Conservation (phyloP, 2,888 invertebrate genomes). For the Desoria tigrina region DNA sequence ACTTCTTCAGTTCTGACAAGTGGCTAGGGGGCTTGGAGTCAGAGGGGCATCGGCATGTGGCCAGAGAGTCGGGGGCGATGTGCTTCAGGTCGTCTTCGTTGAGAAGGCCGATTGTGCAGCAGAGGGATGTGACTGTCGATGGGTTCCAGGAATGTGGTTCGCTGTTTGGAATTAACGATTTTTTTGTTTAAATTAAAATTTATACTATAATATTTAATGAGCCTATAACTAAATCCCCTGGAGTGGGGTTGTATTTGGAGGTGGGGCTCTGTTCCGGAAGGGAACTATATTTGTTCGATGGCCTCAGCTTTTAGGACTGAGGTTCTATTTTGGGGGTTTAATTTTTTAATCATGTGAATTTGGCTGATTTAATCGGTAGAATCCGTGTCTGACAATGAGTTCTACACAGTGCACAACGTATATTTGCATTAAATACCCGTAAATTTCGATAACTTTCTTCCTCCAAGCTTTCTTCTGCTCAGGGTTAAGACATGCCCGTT, state of each 20-base stretch:
- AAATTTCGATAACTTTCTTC: conserved; percentile 39
- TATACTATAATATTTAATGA: too few relatives aligned
- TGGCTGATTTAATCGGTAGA: too few relatives aligned
- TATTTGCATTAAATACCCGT: conserved; percentile 43
- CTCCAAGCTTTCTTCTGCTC: conserved; percentile 48
- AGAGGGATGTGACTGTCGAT: conserved; percentile 43
- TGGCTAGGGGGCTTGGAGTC: conserved; percentile 49
- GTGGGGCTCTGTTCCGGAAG: too few relatives aligned
- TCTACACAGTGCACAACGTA: too few relatives aligned
- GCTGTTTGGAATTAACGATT: conserved; percentile 20
- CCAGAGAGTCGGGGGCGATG: conserved; percentile 41
- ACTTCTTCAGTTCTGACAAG: conserved; percentile 42
- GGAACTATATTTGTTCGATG: too few relatives aligned
- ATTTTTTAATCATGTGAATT: too few relatives aligned
- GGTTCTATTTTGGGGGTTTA: too few relatives aligned
- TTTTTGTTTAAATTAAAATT: neutral
- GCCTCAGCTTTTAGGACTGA: too few relatives aligned
- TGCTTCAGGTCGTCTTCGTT: conserved; percentile 40
- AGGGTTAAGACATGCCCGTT: conserved; percentile 44
- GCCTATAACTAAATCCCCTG: too few relatives aligned
- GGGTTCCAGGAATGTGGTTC: conserved; percentile 39
- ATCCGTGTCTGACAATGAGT: too few relatives aligned
- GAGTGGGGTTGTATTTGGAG: too few relatives aligned
- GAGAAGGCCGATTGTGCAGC: conserved; percentile 46
- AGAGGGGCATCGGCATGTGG: conserved; percentile 43